A percentile compares a stretch with the other conserved stretches of the same genome.
phyloP scores from a whole-genome alignment of 2,888 invertebrate genomes.

The Tenthredo mesomela region DNA sequence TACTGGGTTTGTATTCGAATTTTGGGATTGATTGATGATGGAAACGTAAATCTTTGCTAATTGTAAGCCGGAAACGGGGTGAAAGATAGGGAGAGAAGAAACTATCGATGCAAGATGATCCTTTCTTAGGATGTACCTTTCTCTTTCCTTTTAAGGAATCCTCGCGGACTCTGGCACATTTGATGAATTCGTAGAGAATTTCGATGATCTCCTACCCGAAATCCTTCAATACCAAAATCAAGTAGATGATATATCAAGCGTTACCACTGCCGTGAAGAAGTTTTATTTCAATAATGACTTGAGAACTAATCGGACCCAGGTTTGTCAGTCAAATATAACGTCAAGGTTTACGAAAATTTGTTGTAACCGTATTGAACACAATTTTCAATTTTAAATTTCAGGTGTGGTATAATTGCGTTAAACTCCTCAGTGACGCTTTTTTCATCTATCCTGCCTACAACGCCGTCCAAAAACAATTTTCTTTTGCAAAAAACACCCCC shows the following conservation, averaged over 20 bases:
- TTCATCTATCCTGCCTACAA: not conserved
- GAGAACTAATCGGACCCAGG: not conserved
- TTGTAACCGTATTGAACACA: not conserved
- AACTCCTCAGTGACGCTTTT: not conserved
- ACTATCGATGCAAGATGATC: not conserved
- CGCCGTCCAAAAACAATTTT: not conserved
- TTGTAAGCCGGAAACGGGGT: not conserved
- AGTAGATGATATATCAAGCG: not conserved
- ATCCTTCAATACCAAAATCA: not conserved
- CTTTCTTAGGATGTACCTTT: no score
- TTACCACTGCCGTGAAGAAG: not conserved
- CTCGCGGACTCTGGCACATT: not conserved
- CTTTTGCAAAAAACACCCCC: not conserved
- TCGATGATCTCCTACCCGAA: not conserved
- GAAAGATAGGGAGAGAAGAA: not conserved
- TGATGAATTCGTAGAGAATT: not conserved
- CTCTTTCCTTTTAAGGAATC: not conserved
- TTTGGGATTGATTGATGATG: no score
- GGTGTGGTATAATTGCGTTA: not conserved
- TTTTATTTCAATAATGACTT: conserved; percentile 32
- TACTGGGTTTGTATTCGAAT: no score
- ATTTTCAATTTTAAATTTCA: not conserved
- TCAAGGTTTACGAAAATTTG: not conserved
- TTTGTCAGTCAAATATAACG: not conserved
- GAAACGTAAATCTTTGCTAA: not conserved